A percentile compares a stretch with the other conserved stretches of the same genome.
These are phyloP conservation scores for Listronotus oregonensis DNA, from an alignment of 1,140 invertebrate species.

Conservation along the genomic window DNA sequence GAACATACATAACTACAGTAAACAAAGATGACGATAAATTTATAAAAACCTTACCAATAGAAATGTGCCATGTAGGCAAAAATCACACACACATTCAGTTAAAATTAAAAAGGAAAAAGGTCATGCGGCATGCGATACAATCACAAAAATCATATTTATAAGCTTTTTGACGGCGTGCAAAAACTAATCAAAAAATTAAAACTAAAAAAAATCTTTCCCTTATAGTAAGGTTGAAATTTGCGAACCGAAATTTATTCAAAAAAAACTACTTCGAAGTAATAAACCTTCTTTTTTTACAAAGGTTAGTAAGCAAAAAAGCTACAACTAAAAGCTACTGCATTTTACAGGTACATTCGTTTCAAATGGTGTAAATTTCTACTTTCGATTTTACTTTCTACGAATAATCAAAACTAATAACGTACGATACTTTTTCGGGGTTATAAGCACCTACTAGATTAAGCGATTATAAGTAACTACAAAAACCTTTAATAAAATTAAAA, in stretches of 20 bases:
- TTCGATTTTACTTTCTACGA: slow-evolving; percentile 23
- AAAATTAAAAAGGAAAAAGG: slow-evolving; percentile 32
- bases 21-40: slow-evolving; percentile 10
- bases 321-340: slow-evolving; percentile 48
- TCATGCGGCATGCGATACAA: slow-evolving; percentile 24
- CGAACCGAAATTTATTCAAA: slow-evolving; percentile 43
- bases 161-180: not conserved
- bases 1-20: slow-evolving; percentile 1
- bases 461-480: not conserved
- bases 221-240: slow-evolving; percentile 57
- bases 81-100: slow-evolving; percentile 39
- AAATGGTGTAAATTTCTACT: slow-evolving; percentile 16
- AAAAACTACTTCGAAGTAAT: slow-evolving; percentile 32
- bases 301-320: slow-evolving; percentile 50
- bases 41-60: slow-evolving; percentile 38
- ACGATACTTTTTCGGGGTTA: not conserved
- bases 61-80: slow-evolving; percentile 41
- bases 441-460: slow-evolving; percentile 11
- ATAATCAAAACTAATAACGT: slow-evolving; percentile 14
- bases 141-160: slow-evolving; percentile 15
- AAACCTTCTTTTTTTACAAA: slow-evolving; percentile 42
- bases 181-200: slow-evolving; percentile 12
- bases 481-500: slow-evolving; percentile 2
- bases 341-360: slow-evolving; percentile 42
- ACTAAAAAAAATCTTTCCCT: slow-evolving; percentile 56